Base-by-base conservation (phyloP, 1,140 invertebrate genomes). In the Hypsibius dujardini region DNA sequence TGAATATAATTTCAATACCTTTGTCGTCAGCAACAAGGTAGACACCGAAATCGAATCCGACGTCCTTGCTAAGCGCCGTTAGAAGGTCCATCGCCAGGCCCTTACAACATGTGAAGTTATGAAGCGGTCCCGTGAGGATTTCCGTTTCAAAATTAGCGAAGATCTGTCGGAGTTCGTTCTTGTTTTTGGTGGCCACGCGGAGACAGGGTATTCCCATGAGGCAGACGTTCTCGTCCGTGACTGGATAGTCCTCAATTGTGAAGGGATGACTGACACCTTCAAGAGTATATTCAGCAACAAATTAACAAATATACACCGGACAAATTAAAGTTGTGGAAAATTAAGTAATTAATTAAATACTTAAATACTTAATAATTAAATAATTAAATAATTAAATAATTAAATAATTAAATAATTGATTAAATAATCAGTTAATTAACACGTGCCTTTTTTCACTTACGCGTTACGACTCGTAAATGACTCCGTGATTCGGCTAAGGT, bases 31-130 rank as follows among this genome's bases (percentile, higher is more conserved):
- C 84, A 2, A 90, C 88, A 56, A 93, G 84, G 78, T 92, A 93
- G 47, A 93, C 80, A 75, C 89, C 86, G 78, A 90, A 91, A 75
- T 90, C 87, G 77, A 94, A 93, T 76, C 88, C 86, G 70, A 94
- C 79, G 78, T 94, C 90, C 75, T 86, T 84, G 12, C 88, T 87
- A 70, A 94, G 84, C 76, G 88, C 86, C 76, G 88, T 85, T 74
- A 93, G 80, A n/a, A 95, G 80, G 78, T 93, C 90, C 84, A 94
- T 91, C 3, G 88, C 85, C 46, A 92, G 82, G n/a, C 90, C 91
- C 62, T 90, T 89, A 78, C 90, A 94, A 76, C 92, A 95, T 74
- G 86, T 85, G 1, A 89, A 76, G 46, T 79, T 77, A 75, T 83
- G 84, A 1, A 76, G 73, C 46, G 75, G 74, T 70, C 77, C 77